These are phyloP conservation scores for Troides oblongomaculatus DNA, from an alignment of 2,888 invertebrate species.

Conservation along the genomic window DNA sequence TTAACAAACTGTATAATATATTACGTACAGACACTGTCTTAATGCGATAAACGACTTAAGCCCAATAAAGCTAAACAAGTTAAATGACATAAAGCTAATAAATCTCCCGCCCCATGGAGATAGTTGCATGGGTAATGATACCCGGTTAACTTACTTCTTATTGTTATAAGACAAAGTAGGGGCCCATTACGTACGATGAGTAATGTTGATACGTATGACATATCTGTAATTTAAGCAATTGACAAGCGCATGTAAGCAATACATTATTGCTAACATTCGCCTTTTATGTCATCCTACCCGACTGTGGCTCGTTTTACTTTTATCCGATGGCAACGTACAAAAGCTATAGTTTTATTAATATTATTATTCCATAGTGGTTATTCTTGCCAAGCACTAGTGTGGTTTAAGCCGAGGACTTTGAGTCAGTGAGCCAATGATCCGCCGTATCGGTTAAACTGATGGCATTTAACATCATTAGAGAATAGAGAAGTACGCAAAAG, in stretches of 20 bases:
- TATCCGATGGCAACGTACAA: slow-evolving; percentile 33
- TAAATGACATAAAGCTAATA: slow-evolving; percentile 62
- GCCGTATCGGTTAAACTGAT: too few species aligned
- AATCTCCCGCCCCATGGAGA: slow-evolving; percentile 53
- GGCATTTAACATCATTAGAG: too few species aligned
- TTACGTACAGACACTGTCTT: slow-evolving; percentile 58
- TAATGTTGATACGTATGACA: slow-evolving; percentile 47
- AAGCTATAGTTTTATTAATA: background rate
- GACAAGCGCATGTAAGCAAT: slow-evolving; percentile 51
- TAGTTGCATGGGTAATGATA: slow-evolving; percentile 52
- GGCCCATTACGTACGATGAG: slow-evolving; percentile 43
- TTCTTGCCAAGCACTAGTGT: too few species aligned
- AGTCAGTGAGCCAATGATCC: too few species aligned
- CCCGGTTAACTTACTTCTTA: slow-evolving; percentile 42
- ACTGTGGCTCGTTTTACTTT: slow-evolving; percentile 30
- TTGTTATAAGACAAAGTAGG: slow-evolving; percentile 37
- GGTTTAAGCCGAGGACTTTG: too few species aligned
- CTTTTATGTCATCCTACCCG: slow-evolving; percentile 34
- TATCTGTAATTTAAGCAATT: slow-evolving; percentile 47
- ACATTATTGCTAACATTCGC: slow-evolving; percentile 47
- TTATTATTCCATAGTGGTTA: too few species aligned
- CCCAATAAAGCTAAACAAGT: slow-evolving; percentile 75
- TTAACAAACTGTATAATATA: slow-evolving; percentile 41
- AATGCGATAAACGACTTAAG: slow-evolving; percentile 72
- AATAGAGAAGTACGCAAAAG: too few species aligned